Percentiles rank a stretch among this genome's conserved stretches.
phyloP scores from a whole-genome alignment of 2,113 vertebrate genomes.

The Equus przewalskii region DNA sequence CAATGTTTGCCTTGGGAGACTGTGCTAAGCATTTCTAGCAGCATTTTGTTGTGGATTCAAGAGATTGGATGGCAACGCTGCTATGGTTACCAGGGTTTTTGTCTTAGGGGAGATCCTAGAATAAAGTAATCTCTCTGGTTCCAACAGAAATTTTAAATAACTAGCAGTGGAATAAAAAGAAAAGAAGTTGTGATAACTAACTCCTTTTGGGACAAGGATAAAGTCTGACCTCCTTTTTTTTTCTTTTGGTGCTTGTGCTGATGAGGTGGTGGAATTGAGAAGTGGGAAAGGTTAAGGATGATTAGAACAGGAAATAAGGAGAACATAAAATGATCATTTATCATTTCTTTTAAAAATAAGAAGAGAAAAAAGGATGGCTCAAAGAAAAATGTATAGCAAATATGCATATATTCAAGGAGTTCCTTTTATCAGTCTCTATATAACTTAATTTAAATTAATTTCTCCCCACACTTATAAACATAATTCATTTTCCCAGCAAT shows the following conservation, averaged over 20 bases:
- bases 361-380: neutral
- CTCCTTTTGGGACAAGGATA: neutral
- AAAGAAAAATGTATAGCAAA: neutral
- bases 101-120: conserved; percentile 71
- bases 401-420: neutral
- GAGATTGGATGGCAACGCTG: conserved; percentile 45
- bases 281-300: neutral
- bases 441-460: neutral
- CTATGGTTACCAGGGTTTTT: conserved; percentile 63
- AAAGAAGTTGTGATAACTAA: neutral
- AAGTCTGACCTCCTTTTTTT: neutral
- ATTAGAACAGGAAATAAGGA: neutral
- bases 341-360: neutral
- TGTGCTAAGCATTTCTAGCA: conserved; percentile 22
- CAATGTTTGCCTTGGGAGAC: conserved; percentile 67
- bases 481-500: neutral
- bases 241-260: neutral
- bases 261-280: neutral
- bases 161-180: neutral
- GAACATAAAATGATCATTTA: neutral
- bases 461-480: neutral
- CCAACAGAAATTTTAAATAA: conserved; percentile 57
- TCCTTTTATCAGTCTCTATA: neutral
- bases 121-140: conserved; percentile 45
- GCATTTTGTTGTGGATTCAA: conserved; percentile 66